Percentiles rank a stretch among this genome's conserved stretches.
Evolutionary conservation across 2,888 invertebrate species (phyloP).

Genomic region (Cactoblastis cactorum): DNA sequence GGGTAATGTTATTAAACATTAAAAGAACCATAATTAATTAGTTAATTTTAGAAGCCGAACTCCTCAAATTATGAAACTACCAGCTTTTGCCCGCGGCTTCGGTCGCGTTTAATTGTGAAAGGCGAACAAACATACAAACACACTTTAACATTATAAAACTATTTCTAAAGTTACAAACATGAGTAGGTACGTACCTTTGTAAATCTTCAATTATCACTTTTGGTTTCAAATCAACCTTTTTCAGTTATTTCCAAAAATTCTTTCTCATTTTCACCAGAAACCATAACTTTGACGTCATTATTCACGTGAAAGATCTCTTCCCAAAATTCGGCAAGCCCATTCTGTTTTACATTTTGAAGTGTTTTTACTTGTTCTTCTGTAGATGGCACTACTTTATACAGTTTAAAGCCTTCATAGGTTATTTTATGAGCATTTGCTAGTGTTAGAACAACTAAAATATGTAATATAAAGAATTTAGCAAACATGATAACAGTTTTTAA

Average conservation of each 20-base stretch:
- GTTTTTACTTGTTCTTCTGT: conserved; percentile 63
- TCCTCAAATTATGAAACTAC: no score
- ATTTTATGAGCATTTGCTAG: conserved; percentile 27
- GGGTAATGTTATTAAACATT: no score
- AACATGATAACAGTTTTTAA: conserved; percentile 18
- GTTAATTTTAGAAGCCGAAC: no score
- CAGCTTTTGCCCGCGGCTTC: no score
- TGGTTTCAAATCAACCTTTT: conserved; percentile 29
- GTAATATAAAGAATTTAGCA: conserved; percentile 26
- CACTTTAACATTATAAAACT: no score
- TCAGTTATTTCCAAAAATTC: conserved; percentile 34
- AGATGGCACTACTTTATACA: conserved; percentile 76
- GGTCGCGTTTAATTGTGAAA: no score
- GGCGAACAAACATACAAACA: no score
- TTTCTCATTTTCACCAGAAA: conserved; percentile 37
- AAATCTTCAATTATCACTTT: conserved; percentile 45
- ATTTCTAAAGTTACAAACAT: background rate
- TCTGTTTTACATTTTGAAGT: conserved; percentile 60
- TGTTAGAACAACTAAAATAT: conserved; percentile 21
- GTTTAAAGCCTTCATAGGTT: conserved; percentile 78
- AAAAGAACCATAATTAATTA: no score
- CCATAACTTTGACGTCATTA: conserved; percentile 53
- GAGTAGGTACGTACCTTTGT: conserved; percentile 45
- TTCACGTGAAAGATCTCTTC: conserved; percentile 45
- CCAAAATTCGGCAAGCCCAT: conserved; percentile 57